Conservation (phyloP, 2,797 vertebrate species). For the Allobates femoralis region DNA sequence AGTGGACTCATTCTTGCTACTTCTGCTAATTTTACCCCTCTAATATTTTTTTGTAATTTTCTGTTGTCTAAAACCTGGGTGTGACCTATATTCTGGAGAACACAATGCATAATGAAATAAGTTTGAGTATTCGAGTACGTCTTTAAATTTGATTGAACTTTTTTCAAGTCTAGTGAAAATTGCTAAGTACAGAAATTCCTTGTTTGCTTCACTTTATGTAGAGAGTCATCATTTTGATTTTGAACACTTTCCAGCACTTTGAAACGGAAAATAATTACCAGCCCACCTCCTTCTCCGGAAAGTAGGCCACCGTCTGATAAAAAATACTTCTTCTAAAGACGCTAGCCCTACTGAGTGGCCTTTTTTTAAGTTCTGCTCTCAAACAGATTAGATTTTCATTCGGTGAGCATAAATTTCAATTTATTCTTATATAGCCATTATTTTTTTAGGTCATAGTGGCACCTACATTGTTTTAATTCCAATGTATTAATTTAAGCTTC, state of each 20-base stretch:
- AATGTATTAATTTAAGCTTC: not conserved
- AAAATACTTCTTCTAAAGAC: not conserved
- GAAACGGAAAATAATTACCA: conserved; percentile 6
- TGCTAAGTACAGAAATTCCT: not conserved
- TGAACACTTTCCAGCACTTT: not conserved
- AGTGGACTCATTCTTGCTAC: too few relatives aligned
- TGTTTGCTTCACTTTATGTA: not conserved
- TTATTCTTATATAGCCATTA: not conserved
- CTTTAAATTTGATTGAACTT: not conserved
- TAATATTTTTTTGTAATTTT: too few relatives aligned
- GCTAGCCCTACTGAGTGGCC: not conserved
- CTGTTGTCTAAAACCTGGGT: too few relatives aligned
- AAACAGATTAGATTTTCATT: not conserved
- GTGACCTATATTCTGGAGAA: too few relatives aligned
- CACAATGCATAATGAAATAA: too few relatives aligned
- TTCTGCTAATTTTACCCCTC: too few relatives aligned
- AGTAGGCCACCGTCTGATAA: not conserved
- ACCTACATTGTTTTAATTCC: conserved; percentile 18
- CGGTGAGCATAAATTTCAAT: not conserved
- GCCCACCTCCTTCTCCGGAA: not conserved
- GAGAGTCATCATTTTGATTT: not conserved
- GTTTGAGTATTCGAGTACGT: too few relatives aligned
- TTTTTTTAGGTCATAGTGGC: conserved; percentile 3
- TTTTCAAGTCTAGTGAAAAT: not conserved
- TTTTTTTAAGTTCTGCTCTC: not conserved